Evolutionary conservation across 2,797 vertebrate species (phyloP).

Genomic region (Geotria australis): DNA sequence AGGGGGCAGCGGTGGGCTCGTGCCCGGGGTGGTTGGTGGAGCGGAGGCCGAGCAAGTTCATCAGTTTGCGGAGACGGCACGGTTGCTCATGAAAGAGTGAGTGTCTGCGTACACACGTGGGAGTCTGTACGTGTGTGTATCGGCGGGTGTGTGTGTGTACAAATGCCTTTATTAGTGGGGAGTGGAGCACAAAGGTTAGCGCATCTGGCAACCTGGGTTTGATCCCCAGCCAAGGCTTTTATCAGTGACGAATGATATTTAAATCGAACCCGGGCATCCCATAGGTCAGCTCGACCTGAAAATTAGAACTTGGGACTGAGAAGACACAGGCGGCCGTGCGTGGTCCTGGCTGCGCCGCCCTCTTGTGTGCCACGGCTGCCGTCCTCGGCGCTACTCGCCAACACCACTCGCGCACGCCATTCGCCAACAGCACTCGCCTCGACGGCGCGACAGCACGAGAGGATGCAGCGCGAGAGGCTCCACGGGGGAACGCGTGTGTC

Average conservation of each 20-base stretch:
- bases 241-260: no score
- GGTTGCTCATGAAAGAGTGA: constrained; percentile 31
- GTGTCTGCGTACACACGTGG: no score
- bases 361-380: background rate
- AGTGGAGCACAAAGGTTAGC: background rate
- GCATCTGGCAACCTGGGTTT: background rate
- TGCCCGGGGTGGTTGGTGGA: constrained; percentile 46
- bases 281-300: no score
- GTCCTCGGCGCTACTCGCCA: background rate
- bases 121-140: no score
- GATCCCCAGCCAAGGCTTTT: background rate
- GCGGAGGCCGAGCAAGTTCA: constrained; percentile 55
- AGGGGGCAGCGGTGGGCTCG: constrained; percentile 6
- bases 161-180: constrained; percentile 5
- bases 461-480: no score
- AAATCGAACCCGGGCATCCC: no score
- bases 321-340: background rate
- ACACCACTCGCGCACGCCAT: no score
- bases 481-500: no score
- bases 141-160: no score
- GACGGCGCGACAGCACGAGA: background rate
- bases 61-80: constrained; percentile 51
- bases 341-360: background rate
- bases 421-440: background rate
- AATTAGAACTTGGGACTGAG: background rate